Evolutionary conservation across 2,797 vertebrate genomes (phyloP), one percentile per base, ranked within the genome.

Genomic region (Rhyacichthys aspro): DNA sequence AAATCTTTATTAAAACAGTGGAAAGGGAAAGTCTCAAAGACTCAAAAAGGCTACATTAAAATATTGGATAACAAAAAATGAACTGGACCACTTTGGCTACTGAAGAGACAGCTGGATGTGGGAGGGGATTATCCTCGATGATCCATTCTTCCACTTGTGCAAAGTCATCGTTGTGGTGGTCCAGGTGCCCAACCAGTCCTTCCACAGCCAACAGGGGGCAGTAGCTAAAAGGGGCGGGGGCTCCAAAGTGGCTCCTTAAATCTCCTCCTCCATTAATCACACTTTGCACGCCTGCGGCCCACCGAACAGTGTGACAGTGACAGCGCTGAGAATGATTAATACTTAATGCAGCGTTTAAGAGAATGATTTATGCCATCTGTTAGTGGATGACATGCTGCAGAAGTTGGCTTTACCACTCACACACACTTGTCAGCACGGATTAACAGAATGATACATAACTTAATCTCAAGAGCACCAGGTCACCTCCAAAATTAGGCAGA

Each of bases 351-450:
- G 88, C 80, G 72, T 92, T 94, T 93, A 93, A 92, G 89, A 91
- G 89, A 91, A 92, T 91, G 91, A 94, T 93, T 93, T 92, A 93
- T 93, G 89, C 89, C 90, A 90, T 93, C 90, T 93, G 92, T 92
- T 93, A 90, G 86, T 68, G 79, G 81, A 82, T 78, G 90, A 91
- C 88, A 84, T 63, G 76, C 66, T 63, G 76, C 86, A 84, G 84
- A 88, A 86, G 86, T 89, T 88, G 82, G 86, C 78, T 79, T 80
- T 84, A 63, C 78, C 59, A 59, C 79, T 89, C 85, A 76, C 85
- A 83, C 84, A 82, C 79, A 87, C 86, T 88, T 90, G 89, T 92
- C 90, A 85, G 82, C 58, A 60, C 79, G 81, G 85, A 93, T 93
- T 92, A 93, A 55, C 79, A 63, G 80, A 85, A 74, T 89, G 87